Evolutionary conservation across 2,797 vertebrate genomes (phyloP).

Genomic region (Clarias fuscus): DNA sequence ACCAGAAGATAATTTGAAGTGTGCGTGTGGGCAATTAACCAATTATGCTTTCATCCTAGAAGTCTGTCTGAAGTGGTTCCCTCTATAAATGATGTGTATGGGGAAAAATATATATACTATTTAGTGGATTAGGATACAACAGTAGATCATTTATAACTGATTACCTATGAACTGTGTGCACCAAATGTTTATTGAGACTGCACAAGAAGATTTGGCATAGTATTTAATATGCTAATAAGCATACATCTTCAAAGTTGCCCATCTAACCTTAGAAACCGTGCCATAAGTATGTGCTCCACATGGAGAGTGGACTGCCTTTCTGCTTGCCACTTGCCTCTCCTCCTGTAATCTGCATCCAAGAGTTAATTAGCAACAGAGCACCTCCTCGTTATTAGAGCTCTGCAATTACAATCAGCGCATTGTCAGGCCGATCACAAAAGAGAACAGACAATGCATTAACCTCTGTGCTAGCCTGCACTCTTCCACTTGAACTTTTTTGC

Average conservation of each 20-base stretch:
- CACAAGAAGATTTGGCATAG: background rate
- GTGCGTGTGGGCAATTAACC: background rate
- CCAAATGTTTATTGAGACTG: background rate
- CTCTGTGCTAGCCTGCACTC: constrained; percentile 51
- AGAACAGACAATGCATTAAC: constrained; percentile 55
- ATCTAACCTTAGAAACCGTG: background rate
- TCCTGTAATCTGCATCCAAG: constrained; percentile 51
- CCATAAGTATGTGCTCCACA: constrained; percentile 4
- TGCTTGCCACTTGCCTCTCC: constrained; percentile 40
- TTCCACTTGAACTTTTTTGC: constrained; percentile 48
- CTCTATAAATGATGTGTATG: background rate
- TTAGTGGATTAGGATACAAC: background rate
- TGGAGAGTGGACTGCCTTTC: background rate
- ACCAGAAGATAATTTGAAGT: background rate
- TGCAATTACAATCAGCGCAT: constrained; percentile 57
- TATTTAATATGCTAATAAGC: background rate
- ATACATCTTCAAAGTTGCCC: background rate
- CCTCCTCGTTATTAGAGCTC: constrained; percentile 57
- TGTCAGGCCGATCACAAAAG: constrained; percentile 53
- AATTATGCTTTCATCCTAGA: constrained; percentile 2
- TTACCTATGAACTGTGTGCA: no score
- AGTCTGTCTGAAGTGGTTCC: background rate
- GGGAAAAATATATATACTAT: background rate
- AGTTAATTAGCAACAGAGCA: constrained; percentile 55
- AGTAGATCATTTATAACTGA: background rate